Base-by-base conservation (phyloP, 2,888 invertebrate species). In the Epinotia bilunana region DNA sequence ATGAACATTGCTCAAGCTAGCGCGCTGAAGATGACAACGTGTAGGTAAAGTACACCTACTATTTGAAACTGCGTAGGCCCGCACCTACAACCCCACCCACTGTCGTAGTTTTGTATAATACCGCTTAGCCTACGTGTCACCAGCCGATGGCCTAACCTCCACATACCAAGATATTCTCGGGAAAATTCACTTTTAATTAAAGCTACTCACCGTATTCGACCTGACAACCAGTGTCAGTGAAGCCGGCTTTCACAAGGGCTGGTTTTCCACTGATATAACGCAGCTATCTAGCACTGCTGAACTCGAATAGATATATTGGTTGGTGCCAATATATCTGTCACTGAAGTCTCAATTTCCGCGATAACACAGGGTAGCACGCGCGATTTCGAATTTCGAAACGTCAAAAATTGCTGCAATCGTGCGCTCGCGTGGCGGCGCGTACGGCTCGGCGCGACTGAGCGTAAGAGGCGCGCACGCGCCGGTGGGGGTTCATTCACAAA, bases 401-500 rank as follows among this genome's bases (percentile, higher is more conserved):
- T 90, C 86, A 87, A 89, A 88, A 83, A 83, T 81, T 77, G 78
- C 82, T 81, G 82, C 78, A 79, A 81, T 83, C 87, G 84, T 89
- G 91, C 91, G 89, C 88, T 89, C 90, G 89, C 89, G 92, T 89
- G 86, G 82, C 85, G 78, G 88, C 88, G 92, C 93, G 89, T 87
- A 58, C 87, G 88, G 86, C 84, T 87, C 88, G 84, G 88, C 90
- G 90, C 92, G 91, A 92, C 92, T 92, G 91, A 92, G 81, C 87
- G 88, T 83, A 86, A 83, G 83, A 87, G 86, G 86, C 88, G 81
- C 87, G 93, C 93, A 91, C 93, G 90, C 90, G 91, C 93, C 91
- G 90, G 89, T 90, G 91, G 90, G 89, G 88, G 87, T 92, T 91
- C 94, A 94, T 94, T 94, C 93, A 94, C 92, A 91, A 91, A 88